These are phyloP conservation scores for Drosophila robusta DNA, from an alignment of 2,888 invertebrate genomes.

Conservation along the genomic window DNA sequence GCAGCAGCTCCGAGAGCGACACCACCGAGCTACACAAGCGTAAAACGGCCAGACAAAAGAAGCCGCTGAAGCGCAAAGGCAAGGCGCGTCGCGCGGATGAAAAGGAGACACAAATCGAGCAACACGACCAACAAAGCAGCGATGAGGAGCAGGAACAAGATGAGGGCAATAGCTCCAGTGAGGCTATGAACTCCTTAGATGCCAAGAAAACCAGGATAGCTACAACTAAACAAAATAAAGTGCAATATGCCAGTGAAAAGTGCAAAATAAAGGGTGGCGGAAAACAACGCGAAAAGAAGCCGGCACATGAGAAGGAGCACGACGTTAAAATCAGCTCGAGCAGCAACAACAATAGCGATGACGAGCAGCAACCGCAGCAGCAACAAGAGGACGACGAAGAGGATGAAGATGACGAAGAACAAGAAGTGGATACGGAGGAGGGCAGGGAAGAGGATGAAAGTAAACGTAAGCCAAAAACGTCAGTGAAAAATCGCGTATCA, in stretches of 20 bases:
- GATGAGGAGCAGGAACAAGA: constrained; percentile 16
- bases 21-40: constrained; percentile 83
- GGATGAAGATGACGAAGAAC: background rate
- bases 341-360: constrained; percentile 26
- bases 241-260: constrained; percentile 28
- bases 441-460: constrained; percentile 11
- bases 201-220: constrained; percentile 1
- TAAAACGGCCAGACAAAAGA: constrained; percentile 79
- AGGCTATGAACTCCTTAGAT: constrained; percentile 19
- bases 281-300: constrained; percentile 2
- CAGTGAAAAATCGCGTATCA: constrained; percentile 53
- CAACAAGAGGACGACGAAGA: constrained; percentile 9
- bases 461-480: constrained; percentile 17
- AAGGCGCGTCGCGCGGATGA: constrained; percentile 51
- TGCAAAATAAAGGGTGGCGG: constrained; percentile 15
- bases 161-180: constrained; percentile 28
- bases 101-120: constrained; percentile 18
- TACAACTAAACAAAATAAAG: constrained; percentile 26
- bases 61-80: constrained; percentile 69
- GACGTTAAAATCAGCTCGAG: constrained; percentile 8
- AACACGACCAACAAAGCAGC: constrained; percentile 22
- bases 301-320: constrained; percentile 3
- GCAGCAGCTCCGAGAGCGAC: constrained; percentile 86
- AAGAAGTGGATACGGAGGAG: constrained; percentile 16
- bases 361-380: constrained; percentile 15